These are phyloP conservation scores for Pantherophis alleghaniensis DNA, from an alignment of 2,797 vertebrate genomes.

Conservation along the genomic window DNA sequence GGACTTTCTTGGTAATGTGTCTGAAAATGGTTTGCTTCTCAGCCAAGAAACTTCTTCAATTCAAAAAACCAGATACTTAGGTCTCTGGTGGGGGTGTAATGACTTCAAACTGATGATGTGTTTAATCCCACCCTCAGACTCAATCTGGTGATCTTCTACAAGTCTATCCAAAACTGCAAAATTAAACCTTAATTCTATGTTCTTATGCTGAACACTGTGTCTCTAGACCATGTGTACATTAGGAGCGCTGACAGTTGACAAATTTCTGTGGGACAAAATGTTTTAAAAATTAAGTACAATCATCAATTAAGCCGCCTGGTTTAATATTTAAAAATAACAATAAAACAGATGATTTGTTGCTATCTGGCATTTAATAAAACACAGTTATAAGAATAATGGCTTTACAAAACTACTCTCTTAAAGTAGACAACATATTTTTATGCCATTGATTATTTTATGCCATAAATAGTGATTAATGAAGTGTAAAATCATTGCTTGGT, in stretches of 20 bases:
- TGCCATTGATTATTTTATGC: slow-evolving; percentile 47
- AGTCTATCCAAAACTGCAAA: background rate
- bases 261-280: slow-evolving; percentile 66
- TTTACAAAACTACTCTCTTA: slow-evolving; percentile 49
- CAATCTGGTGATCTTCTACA: background rate
- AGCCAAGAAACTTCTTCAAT: background rate
- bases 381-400: slow-evolving; percentile 58
- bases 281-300: slow-evolving; percentile 71
- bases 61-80: background rate
- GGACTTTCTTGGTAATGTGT: background rate
- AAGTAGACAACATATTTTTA: slow-evolving; percentile 50
- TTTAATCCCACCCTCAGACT: background rate
- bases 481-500: slow-evolving; percentile 51
- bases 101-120: background rate
- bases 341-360: slow-evolving; percentile 51
- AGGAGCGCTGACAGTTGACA: slow-evolving; percentile 61
- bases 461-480: slow-evolving; percentile 53
- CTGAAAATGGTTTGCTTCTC: background rate
- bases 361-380: slow-evolving; percentile 67
- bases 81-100: background rate
- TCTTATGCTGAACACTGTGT: slow-evolving; percentile 50
- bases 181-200: slow-evolving; percentile 65
- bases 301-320: slow-evolving; percentile 67
- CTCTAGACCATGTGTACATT: slow-evolving; percentile 59
- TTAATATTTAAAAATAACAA: slow-evolving; percentile 47